These are phyloP conservation scores for Melinopterus prodromus DNA, from an alignment of 2,888 invertebrate genomes.

Conservation along the genomic window DNA sequence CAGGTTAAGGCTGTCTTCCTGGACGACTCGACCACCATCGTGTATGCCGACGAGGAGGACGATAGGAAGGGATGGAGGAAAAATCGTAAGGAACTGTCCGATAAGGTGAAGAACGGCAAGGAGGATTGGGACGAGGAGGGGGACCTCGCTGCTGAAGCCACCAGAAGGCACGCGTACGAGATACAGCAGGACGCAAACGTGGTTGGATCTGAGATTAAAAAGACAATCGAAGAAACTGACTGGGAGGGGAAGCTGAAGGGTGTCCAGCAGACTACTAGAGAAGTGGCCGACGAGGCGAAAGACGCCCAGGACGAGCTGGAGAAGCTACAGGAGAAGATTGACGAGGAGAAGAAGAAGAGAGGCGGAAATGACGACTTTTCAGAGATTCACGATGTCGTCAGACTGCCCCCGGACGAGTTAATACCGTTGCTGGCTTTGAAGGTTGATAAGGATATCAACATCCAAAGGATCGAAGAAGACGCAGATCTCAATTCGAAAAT, in stretches of 20 bases:
- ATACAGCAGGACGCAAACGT: background rate
- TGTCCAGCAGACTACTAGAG: background rate
- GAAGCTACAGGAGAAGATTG: constrained; percentile 17
- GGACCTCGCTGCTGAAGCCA: background rate
- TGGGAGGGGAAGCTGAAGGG: background rate
- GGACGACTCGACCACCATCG: background rate
- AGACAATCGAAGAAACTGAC: background rate
- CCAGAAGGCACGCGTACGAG: background rate
- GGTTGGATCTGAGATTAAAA: background rate
- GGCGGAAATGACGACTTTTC: too few relatives aligned
- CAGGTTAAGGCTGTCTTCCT: background rate
- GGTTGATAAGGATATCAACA: background rate
- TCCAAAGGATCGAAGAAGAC: background rate
- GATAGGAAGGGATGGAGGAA: background rate
- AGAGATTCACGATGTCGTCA: too few relatives aligned
- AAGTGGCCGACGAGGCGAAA: constrained; percentile 11
- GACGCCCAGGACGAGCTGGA: background rate
- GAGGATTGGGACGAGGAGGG: constrained; percentile 5
- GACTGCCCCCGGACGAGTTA: too few relatives aligned
- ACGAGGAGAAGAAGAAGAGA: background rate
- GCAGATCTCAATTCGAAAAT: background rate
- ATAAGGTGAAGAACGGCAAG: too few relatives aligned
- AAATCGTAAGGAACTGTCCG: too few relatives aligned
- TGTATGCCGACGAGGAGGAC: background rate
- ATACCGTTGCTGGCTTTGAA: background rate